Conservation (phyloP, 2,888 invertebrate genomes). For the Drosophila sordidapex region DNA sequence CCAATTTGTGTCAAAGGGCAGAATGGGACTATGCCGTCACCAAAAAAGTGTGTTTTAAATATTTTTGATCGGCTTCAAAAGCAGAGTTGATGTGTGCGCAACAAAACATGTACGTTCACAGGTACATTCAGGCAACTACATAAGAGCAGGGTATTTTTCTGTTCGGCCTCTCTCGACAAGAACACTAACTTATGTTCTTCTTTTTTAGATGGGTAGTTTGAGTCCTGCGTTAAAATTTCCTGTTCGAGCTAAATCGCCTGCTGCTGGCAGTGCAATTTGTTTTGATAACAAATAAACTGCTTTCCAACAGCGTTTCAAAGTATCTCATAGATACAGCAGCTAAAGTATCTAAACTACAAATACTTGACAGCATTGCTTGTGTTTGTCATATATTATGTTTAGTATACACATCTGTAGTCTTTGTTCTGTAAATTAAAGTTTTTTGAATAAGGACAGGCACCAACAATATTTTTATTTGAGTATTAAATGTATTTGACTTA, state of each 20-base stretch:
- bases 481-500: neutral
- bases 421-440: neutral
- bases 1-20: neutral
- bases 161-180: neutral
- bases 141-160: neutral
- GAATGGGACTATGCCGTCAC: neutral
- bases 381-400: neutral
- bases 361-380: neutral
- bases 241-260: slow-evolving; percentile 43
- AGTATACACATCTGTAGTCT: neutral
- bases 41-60: neutral
- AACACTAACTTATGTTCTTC: neutral
- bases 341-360: slow-evolving; percentile 4
- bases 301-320: slow-evolving; percentile 30
- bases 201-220: slow-evolving; percentile 32
- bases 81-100: neutral
- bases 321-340: slow-evolving; percentile 29
- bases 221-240: slow-evolving; percentile 64
- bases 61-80: neutral
- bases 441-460: neutral
- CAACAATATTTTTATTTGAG: neutral
- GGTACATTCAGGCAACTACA: neutral
- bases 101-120: neutral
- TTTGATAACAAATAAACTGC: slow-evolving; percentile 64
- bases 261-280: slow-evolving; percentile 68